These are phyloP conservation scores for Myiagra hebetior DNA, from an alignment of 2,113 vertebrate genomes.

Conservation along the genomic window DNA sequence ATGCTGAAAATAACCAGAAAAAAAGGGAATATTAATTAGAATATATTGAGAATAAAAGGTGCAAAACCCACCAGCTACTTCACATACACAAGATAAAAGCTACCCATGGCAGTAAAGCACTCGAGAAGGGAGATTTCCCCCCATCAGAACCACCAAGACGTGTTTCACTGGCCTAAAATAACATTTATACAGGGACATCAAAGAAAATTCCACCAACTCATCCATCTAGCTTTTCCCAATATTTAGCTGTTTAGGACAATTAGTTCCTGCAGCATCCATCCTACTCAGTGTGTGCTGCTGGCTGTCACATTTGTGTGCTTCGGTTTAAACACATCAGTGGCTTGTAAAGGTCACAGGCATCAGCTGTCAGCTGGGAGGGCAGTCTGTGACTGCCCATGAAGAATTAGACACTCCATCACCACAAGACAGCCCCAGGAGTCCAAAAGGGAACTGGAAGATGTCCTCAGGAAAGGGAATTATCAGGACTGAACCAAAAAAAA, in stretches of 20 bases:
- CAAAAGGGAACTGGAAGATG: neutral
- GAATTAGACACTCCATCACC: neutral
- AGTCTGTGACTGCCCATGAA: neutral
- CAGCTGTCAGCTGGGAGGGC: neutral
- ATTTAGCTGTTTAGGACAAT: neutral
- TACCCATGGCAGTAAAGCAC: neutral
- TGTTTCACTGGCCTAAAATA: neutral
- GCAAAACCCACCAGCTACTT: neutral
- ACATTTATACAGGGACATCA: neutral
- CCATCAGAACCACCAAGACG: neutral
- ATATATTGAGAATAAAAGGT: neutral
- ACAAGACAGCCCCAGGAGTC: neutral
- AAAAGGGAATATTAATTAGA: neutral
- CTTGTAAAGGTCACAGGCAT: neutral
- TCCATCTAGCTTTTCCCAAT: neutral
- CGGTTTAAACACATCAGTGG: neutral
- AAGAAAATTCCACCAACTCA: neutral
- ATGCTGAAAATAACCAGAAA: constrained; percentile 73
- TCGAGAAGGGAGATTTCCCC: neutral
- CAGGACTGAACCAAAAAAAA: neutral
- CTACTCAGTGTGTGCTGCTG: neutral
- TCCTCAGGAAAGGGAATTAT: neutral
- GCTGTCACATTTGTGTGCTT: neutral
- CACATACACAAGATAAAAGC: neutral
- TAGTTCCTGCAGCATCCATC: neutral